phyloP scores from a whole-genome alignment of 2,113 vertebrate genomes.

The Podarcis muralis region DNA sequence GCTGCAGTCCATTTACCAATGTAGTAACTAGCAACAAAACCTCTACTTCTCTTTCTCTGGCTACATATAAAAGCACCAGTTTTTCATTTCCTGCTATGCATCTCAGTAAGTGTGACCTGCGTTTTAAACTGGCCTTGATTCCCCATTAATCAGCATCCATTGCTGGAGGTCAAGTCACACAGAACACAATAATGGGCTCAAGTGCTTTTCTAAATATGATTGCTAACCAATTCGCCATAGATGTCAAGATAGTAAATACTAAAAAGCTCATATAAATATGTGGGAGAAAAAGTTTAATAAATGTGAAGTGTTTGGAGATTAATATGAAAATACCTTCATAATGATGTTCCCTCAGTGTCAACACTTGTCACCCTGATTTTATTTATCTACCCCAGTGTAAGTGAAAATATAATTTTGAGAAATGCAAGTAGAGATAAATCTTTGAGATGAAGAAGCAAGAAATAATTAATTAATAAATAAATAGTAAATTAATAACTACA shows the following conservation, averaged over 20 bases:
- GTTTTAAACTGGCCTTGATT: not conserved
- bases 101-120: not conserved
- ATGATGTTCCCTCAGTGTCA: not conserved
- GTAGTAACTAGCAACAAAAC: too few species aligned
- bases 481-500: conserved; percentile 19
- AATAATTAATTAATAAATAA: conserved; percentile 48
- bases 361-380: not conserved
- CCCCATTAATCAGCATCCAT: not conserved
- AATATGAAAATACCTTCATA: not conserved
- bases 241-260: not conserved
- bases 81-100: not conserved
- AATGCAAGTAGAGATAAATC: not conserved
- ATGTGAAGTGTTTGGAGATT: not conserved
- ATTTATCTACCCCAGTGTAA: not conserved
- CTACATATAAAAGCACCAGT: not conserved
- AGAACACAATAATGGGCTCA: not conserved
- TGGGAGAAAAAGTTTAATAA: not conserved
- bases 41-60: not conserved
- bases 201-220: not conserved
- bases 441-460: not conserved
- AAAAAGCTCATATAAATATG: not conserved
- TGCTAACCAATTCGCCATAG: not conserved
- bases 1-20: too few species aligned
- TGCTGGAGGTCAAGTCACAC: not conserved
- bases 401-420: not conserved